Conservation (phyloP, 2,797 vertebrate genomes). For the Hydrophis major region DNA sequence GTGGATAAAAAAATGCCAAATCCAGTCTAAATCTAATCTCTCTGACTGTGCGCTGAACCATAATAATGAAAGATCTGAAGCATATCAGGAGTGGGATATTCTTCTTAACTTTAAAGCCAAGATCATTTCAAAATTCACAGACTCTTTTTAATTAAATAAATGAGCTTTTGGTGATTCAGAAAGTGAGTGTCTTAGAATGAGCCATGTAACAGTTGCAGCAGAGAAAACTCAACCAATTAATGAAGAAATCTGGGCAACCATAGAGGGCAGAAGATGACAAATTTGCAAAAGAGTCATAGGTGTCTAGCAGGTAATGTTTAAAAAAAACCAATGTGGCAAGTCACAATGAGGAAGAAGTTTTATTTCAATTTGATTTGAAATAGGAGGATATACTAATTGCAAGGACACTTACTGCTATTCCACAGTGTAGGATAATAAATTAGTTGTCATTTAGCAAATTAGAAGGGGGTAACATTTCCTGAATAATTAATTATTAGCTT, state of each 20-base stretch:
- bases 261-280: neutral
- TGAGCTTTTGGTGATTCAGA: neutral
- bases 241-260: neutral
- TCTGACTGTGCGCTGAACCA: neutral
- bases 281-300: neutral
- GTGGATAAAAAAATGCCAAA: neutral
- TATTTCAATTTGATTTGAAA: slow-evolving; percentile 2
- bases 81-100: neutral
- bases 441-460: neutral
- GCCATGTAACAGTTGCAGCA: neutral
- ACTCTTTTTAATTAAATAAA: neutral
- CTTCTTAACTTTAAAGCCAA: neutral
- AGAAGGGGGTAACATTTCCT: neutral
- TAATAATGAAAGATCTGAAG: neutral
- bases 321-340: neutral
- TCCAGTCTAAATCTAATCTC: neutral
- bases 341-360: neutral
- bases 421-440: neutral
- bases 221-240: neutral
- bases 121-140: neutral
- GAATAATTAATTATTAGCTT: neutral
- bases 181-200: neutral
- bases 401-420: neutral
- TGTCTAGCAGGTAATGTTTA: no score
- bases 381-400: neutral